Conservation (phyloP, 1,140 invertebrate species). For the Pachypeltis micranthus region DNA sequence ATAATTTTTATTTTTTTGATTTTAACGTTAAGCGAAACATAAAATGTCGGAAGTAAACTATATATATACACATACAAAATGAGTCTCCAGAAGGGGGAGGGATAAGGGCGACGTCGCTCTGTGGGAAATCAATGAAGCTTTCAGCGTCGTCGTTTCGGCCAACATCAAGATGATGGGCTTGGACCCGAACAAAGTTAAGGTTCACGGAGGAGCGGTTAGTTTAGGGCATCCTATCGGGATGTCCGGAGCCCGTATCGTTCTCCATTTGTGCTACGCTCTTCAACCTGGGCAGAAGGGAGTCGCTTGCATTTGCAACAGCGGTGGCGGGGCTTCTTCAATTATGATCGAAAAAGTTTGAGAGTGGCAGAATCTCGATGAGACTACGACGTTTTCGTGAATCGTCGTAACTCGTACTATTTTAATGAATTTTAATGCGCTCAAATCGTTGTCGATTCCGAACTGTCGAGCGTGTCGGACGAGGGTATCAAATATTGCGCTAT, state of each 20-base stretch:
- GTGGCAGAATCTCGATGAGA: too few relatives aligned
- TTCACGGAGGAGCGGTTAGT: constrained; percentile 95
- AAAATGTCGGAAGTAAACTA: too few relatives aligned
- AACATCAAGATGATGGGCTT: constrained; percentile 82
- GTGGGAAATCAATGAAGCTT: constrained; percentile 99
- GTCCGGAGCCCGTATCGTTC: constrained; percentile 91
- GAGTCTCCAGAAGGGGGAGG: too few relatives aligned
- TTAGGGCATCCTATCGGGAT: constrained; percentile 99
- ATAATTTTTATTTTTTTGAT: too few relatives aligned
- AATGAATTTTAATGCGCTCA: too few relatives aligned
- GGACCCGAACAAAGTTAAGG: constrained; percentile 82
- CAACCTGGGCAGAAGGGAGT: constrained; percentile 85
- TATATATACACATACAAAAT: too few relatives aligned
- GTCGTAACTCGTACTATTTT: too few relatives aligned
- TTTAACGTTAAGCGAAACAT: too few relatives aligned
- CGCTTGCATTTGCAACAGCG: constrained; percentile 96
- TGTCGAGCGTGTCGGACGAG: too few relatives aligned
- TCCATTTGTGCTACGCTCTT: constrained; percentile 79
- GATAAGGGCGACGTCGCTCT: constrained; percentile 72
- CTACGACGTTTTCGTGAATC: too few relatives aligned
- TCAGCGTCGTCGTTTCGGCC: constrained; percentile 88
- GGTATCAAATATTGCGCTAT: too few relatives aligned
- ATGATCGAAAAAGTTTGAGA: constrained; percentile 83
- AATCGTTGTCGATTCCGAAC: too few relatives aligned
- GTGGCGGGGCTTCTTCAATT: constrained; percentile 85